phyloP scores from a whole-genome alignment of 2,797 vertebrate species.

The Onychomys arenicola region DNA sequence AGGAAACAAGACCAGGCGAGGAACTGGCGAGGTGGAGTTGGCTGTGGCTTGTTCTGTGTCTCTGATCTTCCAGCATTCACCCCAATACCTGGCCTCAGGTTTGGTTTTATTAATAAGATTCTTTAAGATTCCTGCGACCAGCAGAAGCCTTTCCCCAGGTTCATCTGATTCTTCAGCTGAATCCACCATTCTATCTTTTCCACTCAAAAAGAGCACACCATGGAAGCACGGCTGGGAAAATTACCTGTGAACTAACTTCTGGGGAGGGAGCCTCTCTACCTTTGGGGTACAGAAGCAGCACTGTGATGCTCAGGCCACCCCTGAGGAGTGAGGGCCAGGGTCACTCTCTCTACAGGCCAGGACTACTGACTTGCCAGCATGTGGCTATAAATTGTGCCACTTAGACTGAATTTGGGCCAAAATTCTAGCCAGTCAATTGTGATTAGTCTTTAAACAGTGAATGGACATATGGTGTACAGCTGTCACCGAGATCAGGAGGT shows the following conservation, averaged over 20 bases:
- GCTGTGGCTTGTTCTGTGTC: too few species aligned
- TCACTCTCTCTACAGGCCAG: background rate
- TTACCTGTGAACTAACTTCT: background rate
- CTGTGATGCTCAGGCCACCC: too few species aligned
- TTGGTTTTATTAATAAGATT: too few species aligned
- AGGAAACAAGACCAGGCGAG: too few species aligned
- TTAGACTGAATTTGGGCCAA: background rate
- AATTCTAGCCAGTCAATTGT: background rate
- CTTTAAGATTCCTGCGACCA: too few species aligned
- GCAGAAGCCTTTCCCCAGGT: background rate
- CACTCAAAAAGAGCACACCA: background rate
- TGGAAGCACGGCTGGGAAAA: background rate
- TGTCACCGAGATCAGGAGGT: background rate
- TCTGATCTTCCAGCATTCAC: too few species aligned
- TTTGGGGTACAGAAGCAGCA: background rate
- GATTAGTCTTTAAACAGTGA: background rate
- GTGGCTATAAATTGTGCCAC: background rate
- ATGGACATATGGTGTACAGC: background rate
- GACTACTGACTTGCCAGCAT: background rate
- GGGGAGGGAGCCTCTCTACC: background rate
- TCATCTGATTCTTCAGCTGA: background rate
- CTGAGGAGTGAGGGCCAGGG: accelerated
- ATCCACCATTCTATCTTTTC: background rate
- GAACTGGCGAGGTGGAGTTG: too few species aligned
- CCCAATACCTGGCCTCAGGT: too few species aligned